phyloP scores from a whole-genome alignment of 2,797 vertebrate genomes.

The Galagoides demidoff region DNA sequence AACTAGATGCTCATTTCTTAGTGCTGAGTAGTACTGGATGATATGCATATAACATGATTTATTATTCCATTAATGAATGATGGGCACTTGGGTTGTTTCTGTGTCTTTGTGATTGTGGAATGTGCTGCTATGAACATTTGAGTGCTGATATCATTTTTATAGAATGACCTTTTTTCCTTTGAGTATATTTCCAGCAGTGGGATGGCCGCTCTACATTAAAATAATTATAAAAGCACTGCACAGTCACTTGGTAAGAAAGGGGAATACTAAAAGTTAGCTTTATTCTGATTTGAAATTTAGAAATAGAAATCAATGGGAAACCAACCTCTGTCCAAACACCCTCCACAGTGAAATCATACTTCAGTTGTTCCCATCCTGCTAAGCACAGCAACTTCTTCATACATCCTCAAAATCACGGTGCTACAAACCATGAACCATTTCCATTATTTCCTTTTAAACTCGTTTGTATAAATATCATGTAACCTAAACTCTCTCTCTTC shows the following conservation, averaged over 20 bases:
- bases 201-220: neutral
- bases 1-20: no score
- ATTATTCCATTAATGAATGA: no score
- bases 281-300: constrained; percentile 3
- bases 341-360: neutral
- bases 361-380: neutral
- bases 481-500: neutral
- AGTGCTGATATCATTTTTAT: no score
- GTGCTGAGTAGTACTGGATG: no score
- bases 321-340: neutral
- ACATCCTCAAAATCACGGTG: neutral
- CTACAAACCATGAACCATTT: neutral
- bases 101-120: no score
- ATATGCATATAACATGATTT: no score
- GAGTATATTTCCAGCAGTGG: no score
- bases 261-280: neutral
- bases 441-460: neutral
- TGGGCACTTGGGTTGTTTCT: no score
- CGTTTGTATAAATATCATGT: neutral
- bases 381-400: neutral
- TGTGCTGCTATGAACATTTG: no score
- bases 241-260: neutral
- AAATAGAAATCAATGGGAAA: neutral
- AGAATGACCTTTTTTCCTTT: no score
- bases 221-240: neutral